Evolutionary conservation across 2,888 invertebrate species (phyloP).

Genomic region (Coelopa pilipes): DNA sequence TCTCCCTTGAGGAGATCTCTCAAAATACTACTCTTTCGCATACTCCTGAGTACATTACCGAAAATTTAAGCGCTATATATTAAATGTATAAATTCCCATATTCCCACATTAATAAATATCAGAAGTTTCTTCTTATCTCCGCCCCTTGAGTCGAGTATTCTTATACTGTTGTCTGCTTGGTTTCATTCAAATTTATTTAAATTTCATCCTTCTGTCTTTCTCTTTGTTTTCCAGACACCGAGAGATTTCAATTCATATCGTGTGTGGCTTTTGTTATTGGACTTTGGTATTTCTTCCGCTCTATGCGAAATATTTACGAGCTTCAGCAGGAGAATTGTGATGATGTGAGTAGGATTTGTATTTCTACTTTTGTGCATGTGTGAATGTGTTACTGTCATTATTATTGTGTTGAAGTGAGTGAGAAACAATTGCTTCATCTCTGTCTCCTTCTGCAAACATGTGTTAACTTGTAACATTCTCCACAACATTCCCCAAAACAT

Average conservation of each 20-base stretch:
- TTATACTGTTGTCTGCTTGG: too few species aligned
- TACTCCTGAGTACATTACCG: too few species aligned
- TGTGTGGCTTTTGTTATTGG: neutral
- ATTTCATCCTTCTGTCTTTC: neutral
- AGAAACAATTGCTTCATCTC: neutral
- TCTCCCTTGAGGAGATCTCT: too few species aligned
- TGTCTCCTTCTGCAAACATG: neutral
- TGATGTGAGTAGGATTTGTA: neutral
- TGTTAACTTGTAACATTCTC: conserved; percentile 1
- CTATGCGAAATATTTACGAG: conserved; percentile 8
- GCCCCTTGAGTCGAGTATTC: too few species aligned
- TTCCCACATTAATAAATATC: too few species aligned
- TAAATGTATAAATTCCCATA: too few species aligned
- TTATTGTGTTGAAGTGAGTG: neutral
- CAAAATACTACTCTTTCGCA: too few species aligned
- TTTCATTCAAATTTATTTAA: too few species aligned
- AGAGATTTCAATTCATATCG: neutral
- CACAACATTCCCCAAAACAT: neutral
- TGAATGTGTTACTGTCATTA: neutral
- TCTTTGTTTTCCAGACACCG: neutral
- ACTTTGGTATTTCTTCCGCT: neutral
- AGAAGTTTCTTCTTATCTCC: too few species aligned
- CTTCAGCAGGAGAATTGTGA: neutral
- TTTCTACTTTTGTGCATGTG: neutral
- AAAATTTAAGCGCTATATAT: too few species aligned